phyloP scores from a whole-genome alignment of 2,797 vertebrate genomes.

The Hippoglossus hippoglossus region DNA sequence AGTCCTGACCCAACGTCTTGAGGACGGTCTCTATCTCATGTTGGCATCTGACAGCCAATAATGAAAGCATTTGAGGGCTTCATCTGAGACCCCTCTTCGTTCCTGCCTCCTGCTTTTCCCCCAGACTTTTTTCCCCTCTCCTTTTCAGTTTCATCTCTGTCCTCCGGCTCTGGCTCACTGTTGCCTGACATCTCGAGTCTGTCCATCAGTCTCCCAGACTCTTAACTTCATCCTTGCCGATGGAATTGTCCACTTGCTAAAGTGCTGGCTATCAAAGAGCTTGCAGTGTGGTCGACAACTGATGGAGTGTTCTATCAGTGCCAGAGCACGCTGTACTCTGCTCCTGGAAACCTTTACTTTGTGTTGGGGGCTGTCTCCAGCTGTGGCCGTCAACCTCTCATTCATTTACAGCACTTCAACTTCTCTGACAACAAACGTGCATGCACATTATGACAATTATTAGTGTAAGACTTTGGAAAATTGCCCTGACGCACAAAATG shows the following conservation, averaged over 20 bases:
- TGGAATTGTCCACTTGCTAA: constrained; percentile 45
- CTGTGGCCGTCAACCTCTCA: constrained; percentile 22
- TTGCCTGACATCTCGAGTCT: constrained; percentile 28
- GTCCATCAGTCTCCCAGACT: constrained; percentile 45
- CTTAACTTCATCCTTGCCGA: constrained; percentile 18
- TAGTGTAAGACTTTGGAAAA: constrained; percentile 4
- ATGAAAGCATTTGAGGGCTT: constrained; percentile 76
- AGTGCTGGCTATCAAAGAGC: constrained; percentile 51
- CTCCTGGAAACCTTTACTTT: constrained; percentile 31
- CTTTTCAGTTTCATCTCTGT: constrained; percentile 20
- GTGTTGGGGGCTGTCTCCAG: constrained; percentile 8
- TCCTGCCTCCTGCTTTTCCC: constrained; percentile 9
- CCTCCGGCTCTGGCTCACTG: constrained; percentile 9
- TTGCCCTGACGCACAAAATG: constrained; percentile 8
- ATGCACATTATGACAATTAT: constrained; percentile 1
- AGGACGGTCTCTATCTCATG: constrained; percentile 68
- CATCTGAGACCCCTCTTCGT: constrained; percentile 49
- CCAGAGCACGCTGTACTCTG: constrained; percentile 19
- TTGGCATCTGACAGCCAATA: constrained; percentile 77
- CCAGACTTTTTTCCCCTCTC: background rate
- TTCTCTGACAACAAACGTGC: constrained; percentile 19
- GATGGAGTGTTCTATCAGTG: constrained; percentile 47
- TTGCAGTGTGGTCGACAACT: constrained; percentile 32
- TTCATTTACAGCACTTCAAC: constrained; percentile 8
- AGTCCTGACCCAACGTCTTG: constrained; percentile 77